Percentiles rank a stretch among this genome's conserved stretches.
Conservation (phyloP, 2,113 vertebrate genomes). For the Pseudonaja textilis region DNA sequence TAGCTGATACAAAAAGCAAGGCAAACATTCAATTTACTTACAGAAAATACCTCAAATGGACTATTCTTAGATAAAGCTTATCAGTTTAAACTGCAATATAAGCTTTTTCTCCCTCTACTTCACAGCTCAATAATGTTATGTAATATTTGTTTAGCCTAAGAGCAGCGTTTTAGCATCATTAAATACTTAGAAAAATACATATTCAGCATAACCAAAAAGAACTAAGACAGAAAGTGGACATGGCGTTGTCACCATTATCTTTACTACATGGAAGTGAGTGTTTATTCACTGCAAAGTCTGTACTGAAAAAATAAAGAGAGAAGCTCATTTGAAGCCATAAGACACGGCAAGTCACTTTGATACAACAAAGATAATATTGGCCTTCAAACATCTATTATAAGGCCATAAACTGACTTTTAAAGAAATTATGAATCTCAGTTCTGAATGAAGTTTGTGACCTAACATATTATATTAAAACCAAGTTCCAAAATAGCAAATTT, state of each 20-base stretch:
- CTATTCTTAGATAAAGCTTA: constrained; percentile 57
- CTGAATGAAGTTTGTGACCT: background rate
- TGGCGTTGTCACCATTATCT: constrained; percentile 45
- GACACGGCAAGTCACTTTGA: background rate
- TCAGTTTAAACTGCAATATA: constrained; percentile 66
- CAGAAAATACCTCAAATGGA: constrained; percentile 64
- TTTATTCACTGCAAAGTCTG: constrained; percentile 3
- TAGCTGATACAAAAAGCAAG: constrained; percentile 55
- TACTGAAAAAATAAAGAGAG: background rate
- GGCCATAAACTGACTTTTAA: background rate
- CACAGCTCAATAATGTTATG: constrained; percentile 52
- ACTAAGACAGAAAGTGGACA: constrained; percentile 53
- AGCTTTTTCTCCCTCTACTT: constrained; percentile 67
- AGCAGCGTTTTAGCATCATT: constrained; percentile 61
- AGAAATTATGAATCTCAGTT: background rate
- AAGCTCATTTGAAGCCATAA: background rate
- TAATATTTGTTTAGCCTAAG: constrained; percentile 71
- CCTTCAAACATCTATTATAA: background rate
- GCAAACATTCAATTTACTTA: constrained; percentile 59
- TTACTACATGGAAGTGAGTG: constrained; percentile 48
- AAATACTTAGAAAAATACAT: constrained; percentile 52
- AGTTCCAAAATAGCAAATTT: background rate
- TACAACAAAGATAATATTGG: background rate
- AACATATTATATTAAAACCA: too few species aligned
- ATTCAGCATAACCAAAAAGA: constrained; percentile 44